Evolutionary conservation across 2,797 vertebrate genomes (phyloP).

Genomic region (Hylomyscus alleni): DNA sequence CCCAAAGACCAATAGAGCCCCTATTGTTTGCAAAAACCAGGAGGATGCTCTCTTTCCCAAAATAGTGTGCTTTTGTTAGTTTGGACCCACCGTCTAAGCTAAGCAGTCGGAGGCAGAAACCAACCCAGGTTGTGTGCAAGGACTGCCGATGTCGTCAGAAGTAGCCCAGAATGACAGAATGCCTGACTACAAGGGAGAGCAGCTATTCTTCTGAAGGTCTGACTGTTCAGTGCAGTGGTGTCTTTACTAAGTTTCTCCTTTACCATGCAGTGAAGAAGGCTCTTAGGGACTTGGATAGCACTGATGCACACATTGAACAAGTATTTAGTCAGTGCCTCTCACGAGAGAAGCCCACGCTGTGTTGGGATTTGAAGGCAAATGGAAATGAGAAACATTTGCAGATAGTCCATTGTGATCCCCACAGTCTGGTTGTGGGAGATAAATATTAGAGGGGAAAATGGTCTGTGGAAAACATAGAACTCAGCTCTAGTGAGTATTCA

Average conservation of each 20-base stretch:
- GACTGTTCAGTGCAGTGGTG: not conserved
- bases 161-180: not conserved
- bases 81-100: not conserved
- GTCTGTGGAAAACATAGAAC: not conserved
- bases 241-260: not conserved
- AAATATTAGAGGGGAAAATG: conserved; percentile 14
- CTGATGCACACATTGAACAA: conserved; percentile 2
- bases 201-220: not conserved
- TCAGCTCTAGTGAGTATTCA: not conserved
- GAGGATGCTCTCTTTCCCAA: not conserved
- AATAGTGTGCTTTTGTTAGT: conserved; percentile 41
- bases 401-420: not conserved
- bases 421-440: not conserved
- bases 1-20: not conserved
- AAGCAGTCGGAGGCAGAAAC: conserved; percentile 34
- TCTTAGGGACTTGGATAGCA: not conserved
- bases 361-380: not conserved
- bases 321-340: not conserved
- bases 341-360: not conserved
- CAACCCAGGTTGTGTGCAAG: not conserved
- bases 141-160: not conserved
- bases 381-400: conserved; percentile 8
- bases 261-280: not conserved
- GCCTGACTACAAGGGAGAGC: not conserved
- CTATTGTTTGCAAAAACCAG: not conserved